Evolutionary conservation across 35 echinoderm and acorn worm species (phyloP).

Genomic region (Acanthaster planci): DNA sequence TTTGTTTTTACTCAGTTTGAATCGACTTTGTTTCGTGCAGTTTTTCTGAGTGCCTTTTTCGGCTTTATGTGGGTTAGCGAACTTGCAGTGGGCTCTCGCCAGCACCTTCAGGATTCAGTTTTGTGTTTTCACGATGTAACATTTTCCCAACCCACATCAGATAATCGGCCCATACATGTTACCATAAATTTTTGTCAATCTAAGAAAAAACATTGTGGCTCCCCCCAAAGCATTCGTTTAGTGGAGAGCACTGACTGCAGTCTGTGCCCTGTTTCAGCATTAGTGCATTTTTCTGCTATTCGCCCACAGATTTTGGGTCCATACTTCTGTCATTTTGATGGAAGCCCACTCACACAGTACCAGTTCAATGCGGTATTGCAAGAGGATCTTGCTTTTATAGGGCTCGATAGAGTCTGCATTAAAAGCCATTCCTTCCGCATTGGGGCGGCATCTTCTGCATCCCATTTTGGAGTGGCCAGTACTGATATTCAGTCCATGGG

Average conservation of each 20-base stretch:
- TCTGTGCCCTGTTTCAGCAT: background rate
- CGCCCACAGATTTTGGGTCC: background rate
- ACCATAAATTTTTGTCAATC: background rate
- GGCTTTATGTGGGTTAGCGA: background rate
- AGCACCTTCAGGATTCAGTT: background rate
- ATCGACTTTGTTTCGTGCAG: background rate
- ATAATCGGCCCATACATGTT: no score
- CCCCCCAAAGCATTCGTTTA: background rate
- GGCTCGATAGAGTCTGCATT: background rate
- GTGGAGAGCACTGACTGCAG: no score
- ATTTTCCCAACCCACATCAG: background rate
- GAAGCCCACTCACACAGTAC: background rate
- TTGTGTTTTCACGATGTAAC: background rate
- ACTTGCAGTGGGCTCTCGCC: background rate
- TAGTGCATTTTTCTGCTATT: background rate
- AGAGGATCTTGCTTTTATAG: background rate
- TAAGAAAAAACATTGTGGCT: conserved; percentile 8
- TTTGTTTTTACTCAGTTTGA: conserved; percentile 3
- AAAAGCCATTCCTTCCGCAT: conserved; percentile 15
- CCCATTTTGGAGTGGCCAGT: background rate
- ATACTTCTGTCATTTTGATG: conserved; percentile 27
- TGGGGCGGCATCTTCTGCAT: conserved; percentile 19
- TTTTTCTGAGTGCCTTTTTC: conserved; percentile 31
- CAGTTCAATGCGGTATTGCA: background rate
- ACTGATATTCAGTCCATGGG: conserved; percentile 15